Evolutionary conservation across 2,113 vertebrate species (phyloP).

Genomic region (Bubo bubo): DNA sequence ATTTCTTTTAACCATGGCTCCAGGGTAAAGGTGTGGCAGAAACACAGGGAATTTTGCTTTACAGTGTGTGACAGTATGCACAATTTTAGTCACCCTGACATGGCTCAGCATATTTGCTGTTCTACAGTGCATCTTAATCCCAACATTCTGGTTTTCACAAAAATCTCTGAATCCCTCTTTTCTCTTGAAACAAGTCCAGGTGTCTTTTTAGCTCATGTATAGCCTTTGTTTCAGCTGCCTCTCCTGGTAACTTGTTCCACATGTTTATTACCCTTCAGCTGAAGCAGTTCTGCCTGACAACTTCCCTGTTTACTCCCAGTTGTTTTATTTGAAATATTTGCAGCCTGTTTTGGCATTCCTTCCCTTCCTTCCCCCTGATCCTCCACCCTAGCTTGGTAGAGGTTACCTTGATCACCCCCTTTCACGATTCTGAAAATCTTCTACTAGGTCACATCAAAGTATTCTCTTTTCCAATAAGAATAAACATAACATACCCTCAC

Average conservation of each 20-base stretch:
- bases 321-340: conserved; percentile 8
- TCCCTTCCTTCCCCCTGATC: neutral
- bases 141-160: neutral
- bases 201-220: neutral
- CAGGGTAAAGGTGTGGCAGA: neutral
- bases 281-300: neutral
- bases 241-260: conserved; percentile 37
- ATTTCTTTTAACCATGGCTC: neutral
- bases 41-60: neutral
- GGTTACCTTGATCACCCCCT: neutral
- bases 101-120: neutral
- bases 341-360: neutral
- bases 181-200: neutral
- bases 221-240: conserved; percentile 29
- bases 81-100: neutral
- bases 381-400: neutral
- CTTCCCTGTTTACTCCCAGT: neutral
- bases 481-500: neutral
- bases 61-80: neutral
- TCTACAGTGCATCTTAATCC: neutral
- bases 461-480: neutral
- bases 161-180: neutral
- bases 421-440: neutral
- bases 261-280: conserved; percentile 25
- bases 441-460: conserved; percentile 1